Evolutionary conservation across 2,113 vertebrate genomes (phyloP).

Genomic region (Nothocercus nigrocapillus): DNA sequence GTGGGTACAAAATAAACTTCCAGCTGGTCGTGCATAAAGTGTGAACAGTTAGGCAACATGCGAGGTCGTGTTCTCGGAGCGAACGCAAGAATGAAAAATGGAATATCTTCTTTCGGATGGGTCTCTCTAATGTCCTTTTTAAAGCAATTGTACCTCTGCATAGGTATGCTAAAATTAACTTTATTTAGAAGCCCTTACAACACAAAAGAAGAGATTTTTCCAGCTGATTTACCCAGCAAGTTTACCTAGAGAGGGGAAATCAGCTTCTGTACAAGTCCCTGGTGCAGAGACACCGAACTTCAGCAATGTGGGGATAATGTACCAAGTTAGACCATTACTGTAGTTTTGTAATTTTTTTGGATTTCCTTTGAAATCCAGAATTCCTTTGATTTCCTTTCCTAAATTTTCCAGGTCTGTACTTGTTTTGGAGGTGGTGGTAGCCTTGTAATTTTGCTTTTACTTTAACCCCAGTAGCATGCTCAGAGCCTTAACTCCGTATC

Average conservation of each 20-base stretch:
- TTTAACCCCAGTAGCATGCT: background rate
- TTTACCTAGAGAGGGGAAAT: background rate
- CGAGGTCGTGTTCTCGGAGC: background rate
- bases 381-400: background rate
- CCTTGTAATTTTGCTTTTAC: background rate
- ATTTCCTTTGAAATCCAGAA: background rate
- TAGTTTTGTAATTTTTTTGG: background rate
- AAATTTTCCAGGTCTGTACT: background rate
- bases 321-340: background rate
- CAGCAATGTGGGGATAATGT: background rate
- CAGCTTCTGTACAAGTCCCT: background rate
- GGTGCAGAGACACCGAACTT: background rate
- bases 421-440: background rate
- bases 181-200: background rate
- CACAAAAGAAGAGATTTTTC: background rate
- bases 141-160: background rate
- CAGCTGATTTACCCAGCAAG: background rate
- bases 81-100: background rate
- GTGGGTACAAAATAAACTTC: conserved; percentile 8
- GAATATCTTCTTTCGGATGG: background rate
- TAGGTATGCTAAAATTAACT: background rate
- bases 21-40: conserved; percentile 17
- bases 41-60: background rate
- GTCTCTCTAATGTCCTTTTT: background rate
- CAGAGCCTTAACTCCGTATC: background rate